Evolutionary conservation across 2,888 invertebrate genomes (phyloP).

Genomic region (Pachycephus smyrnensis): DNA sequence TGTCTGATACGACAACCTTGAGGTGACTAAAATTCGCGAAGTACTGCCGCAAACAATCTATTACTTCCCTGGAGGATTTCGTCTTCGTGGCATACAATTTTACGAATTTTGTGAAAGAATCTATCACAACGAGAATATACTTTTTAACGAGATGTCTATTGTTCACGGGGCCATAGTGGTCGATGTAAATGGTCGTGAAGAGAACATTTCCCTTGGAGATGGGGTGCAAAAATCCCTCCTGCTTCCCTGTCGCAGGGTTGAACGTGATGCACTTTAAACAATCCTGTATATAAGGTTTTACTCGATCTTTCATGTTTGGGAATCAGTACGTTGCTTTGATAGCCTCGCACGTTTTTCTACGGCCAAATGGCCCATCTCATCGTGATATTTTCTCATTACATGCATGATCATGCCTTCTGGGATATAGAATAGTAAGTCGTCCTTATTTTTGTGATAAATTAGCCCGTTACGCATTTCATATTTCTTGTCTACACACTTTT

Average conservation of each 20-base stretch:
- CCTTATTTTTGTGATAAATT: too few species aligned
- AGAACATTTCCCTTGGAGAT: neutral
- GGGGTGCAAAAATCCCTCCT: neutral
- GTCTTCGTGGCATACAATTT: too few species aligned
- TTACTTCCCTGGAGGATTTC: constrained; percentile 20
- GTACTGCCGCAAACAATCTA: constrained; percentile 15
- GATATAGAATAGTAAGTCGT: too few species aligned
- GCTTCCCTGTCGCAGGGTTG: neutral
- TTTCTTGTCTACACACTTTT: too few species aligned
- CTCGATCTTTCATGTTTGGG: too few species aligned
- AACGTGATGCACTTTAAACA: constrained; percentile 10
- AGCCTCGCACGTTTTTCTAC: too few species aligned
- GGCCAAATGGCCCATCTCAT: too few species aligned
- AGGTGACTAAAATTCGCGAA: constrained; percentile 25
- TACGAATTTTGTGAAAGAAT: too few species aligned
- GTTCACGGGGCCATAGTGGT: neutral
- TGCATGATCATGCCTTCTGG: too few species aligned
- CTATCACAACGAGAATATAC: constrained; percentile 27
- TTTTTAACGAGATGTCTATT: neutral
- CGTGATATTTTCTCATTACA: too few species aligned
- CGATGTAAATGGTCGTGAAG: neutral
- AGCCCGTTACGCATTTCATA: too few species aligned
- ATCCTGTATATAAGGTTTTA: constrained; percentile 4
- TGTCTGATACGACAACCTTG: constrained; percentile 18
- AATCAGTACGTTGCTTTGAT: too few species aligned